Evolutionary conservation across 2,888 invertebrate species (phyloP).

Genomic region (Graphium colonna): DNA sequence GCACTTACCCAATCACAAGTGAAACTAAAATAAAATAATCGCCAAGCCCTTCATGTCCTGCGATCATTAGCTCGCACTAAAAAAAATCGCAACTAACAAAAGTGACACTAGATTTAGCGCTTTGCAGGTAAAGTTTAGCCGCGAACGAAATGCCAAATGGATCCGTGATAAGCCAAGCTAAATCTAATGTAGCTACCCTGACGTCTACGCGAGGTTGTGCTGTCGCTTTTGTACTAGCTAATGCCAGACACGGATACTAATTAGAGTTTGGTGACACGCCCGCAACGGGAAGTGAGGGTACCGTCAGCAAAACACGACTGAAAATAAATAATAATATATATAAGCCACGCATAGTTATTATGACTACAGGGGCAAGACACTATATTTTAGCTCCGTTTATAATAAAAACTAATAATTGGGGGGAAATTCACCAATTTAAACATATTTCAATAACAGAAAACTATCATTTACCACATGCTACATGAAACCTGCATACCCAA

Average conservation of each 20-base stretch:
- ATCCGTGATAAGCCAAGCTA: conserved; percentile 10
- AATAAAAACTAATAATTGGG: no score
- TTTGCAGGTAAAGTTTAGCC: not conserved
- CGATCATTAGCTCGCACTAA: no score
- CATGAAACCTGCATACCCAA: no score
- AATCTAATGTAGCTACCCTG: conserved; percentile 15
- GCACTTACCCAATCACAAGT: no score
- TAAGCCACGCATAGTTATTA: not conserved
- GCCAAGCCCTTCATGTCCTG: no score
- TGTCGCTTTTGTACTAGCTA: conserved; percentile 59
- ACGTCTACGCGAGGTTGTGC: conserved; percentile 43
- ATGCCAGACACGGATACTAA: conserved; percentile 73
- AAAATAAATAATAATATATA: not conserved
- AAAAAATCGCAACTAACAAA: no score
- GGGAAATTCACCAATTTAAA: no score
- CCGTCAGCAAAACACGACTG: conserved; percentile 39
- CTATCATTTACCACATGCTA: no score
- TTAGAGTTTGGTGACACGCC: conserved; percentile 77
- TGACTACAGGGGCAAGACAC: no score
- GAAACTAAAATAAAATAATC: no score
- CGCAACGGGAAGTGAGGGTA: conserved; percentile 50
- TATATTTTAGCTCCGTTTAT: no score
- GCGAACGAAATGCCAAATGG: conserved; percentile 7
- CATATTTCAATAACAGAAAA: no score
- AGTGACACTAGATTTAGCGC: not conserved